These are phyloP conservation scores for Cremastinae sp. DNA, from an alignment of 2,888 invertebrate species.

Conservation along the genomic window DNA sequence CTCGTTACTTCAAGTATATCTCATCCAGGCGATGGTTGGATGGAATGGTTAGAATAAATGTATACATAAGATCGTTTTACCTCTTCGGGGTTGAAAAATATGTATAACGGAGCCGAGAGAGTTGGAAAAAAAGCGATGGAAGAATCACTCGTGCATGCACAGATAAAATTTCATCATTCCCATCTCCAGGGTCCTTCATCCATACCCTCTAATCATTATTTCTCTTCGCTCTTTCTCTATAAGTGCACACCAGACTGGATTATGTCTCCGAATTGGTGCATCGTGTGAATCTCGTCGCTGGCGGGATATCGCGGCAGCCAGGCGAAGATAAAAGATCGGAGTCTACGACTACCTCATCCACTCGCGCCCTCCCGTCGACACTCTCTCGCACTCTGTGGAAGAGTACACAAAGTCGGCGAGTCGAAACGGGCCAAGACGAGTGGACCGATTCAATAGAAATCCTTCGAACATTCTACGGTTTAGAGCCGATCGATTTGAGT, in stretches of 20 bases:
- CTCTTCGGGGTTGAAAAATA: background rate
- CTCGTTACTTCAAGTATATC: no score
- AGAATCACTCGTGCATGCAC: slow-evolving; percentile 31
- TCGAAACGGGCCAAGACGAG: slow-evolving; percentile 43
- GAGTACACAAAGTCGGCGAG: slow-evolving; percentile 25
- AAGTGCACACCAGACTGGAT: slow-evolving; percentile 2
- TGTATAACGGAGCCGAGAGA: no score
- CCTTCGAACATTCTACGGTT: background rate
- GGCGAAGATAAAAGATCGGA: background rate
- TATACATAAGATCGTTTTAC: background rate
- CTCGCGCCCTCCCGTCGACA: no score
- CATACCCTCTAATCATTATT: slow-evolving; percentile 28
- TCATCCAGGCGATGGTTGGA: no score
- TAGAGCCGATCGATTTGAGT: slow-evolving; percentile 34
- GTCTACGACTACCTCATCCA: no score
- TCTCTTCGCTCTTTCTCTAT: no score
- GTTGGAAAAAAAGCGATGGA: slow-evolving; percentile 5
- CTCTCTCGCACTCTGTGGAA: background rate
- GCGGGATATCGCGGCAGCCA: slow-evolving; percentile 12
- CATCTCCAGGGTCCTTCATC: slow-evolving; percentile 4
- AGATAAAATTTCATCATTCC: slow-evolving; percentile 27
- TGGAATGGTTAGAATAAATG: no score
- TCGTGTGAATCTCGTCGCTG: slow-evolving; percentile 29
- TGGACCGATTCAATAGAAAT: slow-evolving; percentile 35
- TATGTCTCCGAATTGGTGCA: slow-evolving; percentile 14